These are phyloP conservation scores for Dunckerocampus dactyliophorus DNA, from an alignment of 2,113 vertebrate genomes.

Conservation along the genomic window DNA sequence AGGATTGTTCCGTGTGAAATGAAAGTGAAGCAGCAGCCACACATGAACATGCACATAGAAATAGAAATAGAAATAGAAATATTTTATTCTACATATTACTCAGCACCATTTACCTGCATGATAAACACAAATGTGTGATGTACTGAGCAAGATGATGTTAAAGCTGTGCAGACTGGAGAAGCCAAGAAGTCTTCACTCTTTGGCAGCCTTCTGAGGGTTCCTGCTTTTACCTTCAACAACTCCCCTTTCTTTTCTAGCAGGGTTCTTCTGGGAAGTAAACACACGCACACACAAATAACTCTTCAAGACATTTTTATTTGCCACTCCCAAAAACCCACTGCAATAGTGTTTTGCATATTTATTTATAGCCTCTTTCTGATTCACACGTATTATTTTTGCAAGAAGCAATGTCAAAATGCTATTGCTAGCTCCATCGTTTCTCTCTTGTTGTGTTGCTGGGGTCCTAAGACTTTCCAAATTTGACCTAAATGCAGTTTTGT, in stretches of 20 bases:
- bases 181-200: slow-evolving; percentile 21
- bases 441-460: neutral
- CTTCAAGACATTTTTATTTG: slow-evolving; percentile 17
- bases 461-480: too few species aligned
- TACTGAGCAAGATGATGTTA: slow-evolving; percentile 4
- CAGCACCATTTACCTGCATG: slow-evolving; percentile 26
- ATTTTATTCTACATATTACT: slow-evolving; percentile 37
- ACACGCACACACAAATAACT: neutral
- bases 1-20: too few species aligned
- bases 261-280: slow-evolving; percentile 28
- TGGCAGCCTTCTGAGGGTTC: slow-evolving; percentile 23
- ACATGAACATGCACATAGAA: neutral
- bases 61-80: too few species aligned
- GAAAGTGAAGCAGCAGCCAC: too few species aligned
- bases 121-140: slow-evolving; percentile 35
- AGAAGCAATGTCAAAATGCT: slow-evolving; percentile 46
- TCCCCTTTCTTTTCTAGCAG: slow-evolving; percentile 12
- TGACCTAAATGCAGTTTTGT: too few species aligned
- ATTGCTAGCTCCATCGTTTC: slow-evolving; percentile 22
- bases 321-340: slow-evolving; percentile 27
- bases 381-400: slow-evolving; percentile 44
- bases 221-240: slow-evolving; percentile 38
- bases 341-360: slow-evolving; percentile 51
- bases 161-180: slow-evolving; percentile 9
- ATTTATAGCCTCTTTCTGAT: slow-evolving; percentile 58